Conservation (phyloP, 2,888 invertebrate species). For the Melolontha melolontha region DNA sequence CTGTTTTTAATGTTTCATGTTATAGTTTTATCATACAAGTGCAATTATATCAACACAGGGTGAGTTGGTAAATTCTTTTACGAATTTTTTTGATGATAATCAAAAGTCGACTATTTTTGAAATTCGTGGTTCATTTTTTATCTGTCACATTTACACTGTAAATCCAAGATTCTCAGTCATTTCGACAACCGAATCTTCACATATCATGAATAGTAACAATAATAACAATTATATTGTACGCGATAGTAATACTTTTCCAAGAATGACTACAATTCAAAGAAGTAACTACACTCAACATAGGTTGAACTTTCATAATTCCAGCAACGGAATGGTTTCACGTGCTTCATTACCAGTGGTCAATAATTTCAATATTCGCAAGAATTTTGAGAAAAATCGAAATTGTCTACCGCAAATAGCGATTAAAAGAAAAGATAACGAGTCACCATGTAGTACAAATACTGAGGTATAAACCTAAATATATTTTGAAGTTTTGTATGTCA, state of each 20-base stretch:
- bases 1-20: neutral
- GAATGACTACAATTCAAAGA: slow-evolving; percentile 28
- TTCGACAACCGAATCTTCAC: slow-evolving; percentile 26
- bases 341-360: slow-evolving; percentile 20
- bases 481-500: slow-evolving; percentile 8
- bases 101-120: slow-evolving; percentile 45
- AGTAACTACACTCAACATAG: slow-evolving; percentile 25
- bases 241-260: slow-evolving; percentile 42
- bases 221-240: slow-evolving; percentile 49
- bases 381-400: slow-evolving; percentile 35
- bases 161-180: slow-evolving; percentile 30
- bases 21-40: neutral
- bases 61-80: slow-evolving; percentile 11
- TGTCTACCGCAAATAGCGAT: slow-evolving; percentile 61
- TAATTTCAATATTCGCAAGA: slow-evolving; percentile 26
- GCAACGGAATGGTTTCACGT: slow-evolving; percentile 16
- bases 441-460: slow-evolving; percentile 49
- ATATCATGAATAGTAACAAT: slow-evolving; percentile 32
- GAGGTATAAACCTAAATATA: slow-evolving; percentile 51
- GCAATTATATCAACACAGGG: slow-evolving; percentile 20
- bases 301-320: slow-evolving; percentile 18
- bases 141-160: slow-evolving; percentile 44
- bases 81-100: slow-evolving; percentile 22
- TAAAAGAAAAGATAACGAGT: slow-evolving; percentile 59
- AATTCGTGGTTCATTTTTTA: slow-evolving; percentile 49